These are phyloP conservation scores for Cygnus buccinator DNA, from an alignment of 2,113 vertebrate species.

Conservation along the genomic window DNA sequence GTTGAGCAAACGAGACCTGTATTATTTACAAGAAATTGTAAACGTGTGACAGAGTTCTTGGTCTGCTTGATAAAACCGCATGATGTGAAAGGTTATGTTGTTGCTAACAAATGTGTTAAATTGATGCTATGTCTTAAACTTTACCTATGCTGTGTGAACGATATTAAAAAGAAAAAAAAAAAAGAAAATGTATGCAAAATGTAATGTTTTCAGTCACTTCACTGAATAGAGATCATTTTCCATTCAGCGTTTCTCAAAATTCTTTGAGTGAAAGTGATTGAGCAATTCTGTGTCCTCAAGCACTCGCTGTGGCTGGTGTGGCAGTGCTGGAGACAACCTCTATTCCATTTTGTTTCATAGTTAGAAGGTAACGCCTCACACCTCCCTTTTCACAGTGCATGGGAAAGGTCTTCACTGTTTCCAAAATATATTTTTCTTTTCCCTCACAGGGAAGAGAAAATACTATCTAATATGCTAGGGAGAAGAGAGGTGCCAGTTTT, in stretches of 20 bases:
- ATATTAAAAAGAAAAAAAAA: neutral
- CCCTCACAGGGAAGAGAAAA: neutral
- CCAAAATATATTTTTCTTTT: neutral
- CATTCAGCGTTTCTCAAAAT: neutral
- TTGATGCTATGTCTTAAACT: neutral
- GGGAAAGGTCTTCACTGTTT: neutral
- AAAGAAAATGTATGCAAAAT: neutral
- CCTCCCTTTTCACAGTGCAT: neutral
- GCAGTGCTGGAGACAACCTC: neutral
- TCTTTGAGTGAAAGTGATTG: neutral
- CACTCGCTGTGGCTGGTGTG: fast-evolving
- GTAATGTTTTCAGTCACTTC: neutral
- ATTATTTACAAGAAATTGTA: neutral
- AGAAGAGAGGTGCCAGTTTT: neutral
- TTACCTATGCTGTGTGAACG: neutral
- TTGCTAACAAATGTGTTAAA: conserved; percentile 3
- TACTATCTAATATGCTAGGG: neutral
- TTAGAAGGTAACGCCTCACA: neutral
- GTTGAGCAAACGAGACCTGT: neutral
- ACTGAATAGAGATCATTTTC: neutral
- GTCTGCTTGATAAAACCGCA: neutral
- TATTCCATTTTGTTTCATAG: conserved; percentile 6
- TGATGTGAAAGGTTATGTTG: neutral
- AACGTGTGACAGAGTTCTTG: neutral
- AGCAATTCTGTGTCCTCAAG: neutral